These are phyloP conservation scores for Tiaroga cobitis DNA, from an alignment of 2,797 vertebrate genomes.

Conservation along the genomic window DNA sequence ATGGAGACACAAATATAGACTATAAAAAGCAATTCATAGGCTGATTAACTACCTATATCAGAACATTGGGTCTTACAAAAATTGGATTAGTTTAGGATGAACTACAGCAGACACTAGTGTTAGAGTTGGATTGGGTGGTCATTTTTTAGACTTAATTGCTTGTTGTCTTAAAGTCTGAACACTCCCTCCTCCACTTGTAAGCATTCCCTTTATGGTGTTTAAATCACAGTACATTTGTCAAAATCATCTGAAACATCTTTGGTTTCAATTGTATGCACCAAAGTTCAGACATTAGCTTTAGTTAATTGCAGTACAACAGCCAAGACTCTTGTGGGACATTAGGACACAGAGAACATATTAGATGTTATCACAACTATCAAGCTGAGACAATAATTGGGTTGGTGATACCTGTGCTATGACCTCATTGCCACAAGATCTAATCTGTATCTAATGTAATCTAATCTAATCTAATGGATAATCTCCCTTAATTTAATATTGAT, in stretches of 20 bases:
- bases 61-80: neutral
- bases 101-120: neutral
- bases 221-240: neutral
- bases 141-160: neutral
- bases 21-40: neutral
- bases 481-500: slow-evolving; percentile 60
- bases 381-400: slow-evolving; percentile 15
- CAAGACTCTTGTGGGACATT: neutral
- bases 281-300: neutral
- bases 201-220: neutral
- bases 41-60: neutral
- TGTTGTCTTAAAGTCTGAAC: neutral
- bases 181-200: neutral
- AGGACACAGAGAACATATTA: slow-evolving; percentile 18
- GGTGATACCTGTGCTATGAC: slow-evolving; percentile 16
- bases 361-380: slow-evolving; percentile 34
- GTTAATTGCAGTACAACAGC: neutral
- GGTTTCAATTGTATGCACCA: neutral
- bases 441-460: too few relatives aligned
- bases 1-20: neutral
- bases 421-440: slow-evolving; percentile 35
- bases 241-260: neutral
- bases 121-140: neutral
- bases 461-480: too few relatives aligned
- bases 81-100: neutral